These are phyloP conservation scores for Rattus rattus DNA, from an alignment of 2,113 vertebrate genomes.

Conservation along the genomic window DNA sequence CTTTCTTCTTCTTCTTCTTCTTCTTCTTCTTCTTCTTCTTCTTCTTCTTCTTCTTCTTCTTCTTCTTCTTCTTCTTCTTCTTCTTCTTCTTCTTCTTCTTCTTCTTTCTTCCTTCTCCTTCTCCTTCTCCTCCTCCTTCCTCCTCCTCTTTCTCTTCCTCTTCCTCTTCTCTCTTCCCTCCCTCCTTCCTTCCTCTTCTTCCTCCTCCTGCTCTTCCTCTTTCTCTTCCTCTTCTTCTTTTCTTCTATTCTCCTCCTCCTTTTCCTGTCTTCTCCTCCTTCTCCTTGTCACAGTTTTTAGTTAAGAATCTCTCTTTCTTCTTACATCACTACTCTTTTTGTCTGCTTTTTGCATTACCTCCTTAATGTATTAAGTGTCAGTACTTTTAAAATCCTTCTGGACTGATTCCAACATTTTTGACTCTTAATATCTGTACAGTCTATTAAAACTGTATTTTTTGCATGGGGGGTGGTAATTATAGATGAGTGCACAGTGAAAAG, in stretches of 20 bases:
- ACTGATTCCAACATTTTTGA: background rate
- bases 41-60: too few species aligned
- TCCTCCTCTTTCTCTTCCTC: background rate
- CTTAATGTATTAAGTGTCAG: background rate
- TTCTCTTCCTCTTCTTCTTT: too few species aligned
- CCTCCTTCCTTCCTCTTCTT: background rate
- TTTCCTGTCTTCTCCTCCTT: too few species aligned
- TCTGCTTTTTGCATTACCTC: background rate
- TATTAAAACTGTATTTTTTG: background rate
- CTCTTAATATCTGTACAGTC: background rate
- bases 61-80: too few species aligned
- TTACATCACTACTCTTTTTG: background rate
- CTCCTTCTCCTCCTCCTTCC: too few species aligned
- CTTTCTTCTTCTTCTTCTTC: too few species aligned
- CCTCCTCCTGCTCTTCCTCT: too few species aligned
- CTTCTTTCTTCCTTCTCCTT: too few species aligned
- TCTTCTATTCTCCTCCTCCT: background rate
- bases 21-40: rapidly evolving
- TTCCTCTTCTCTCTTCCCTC: too few species aligned
- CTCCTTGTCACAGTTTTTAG: background rate
- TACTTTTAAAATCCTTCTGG: background rate
- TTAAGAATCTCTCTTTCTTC: background rate
- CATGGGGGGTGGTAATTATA: background rate
- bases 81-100: background rate
- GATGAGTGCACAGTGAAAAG: background rate